Conservation (phyloP, 2,888 invertebrate genomes). For the Scrobipalpa atriplicella region DNA sequence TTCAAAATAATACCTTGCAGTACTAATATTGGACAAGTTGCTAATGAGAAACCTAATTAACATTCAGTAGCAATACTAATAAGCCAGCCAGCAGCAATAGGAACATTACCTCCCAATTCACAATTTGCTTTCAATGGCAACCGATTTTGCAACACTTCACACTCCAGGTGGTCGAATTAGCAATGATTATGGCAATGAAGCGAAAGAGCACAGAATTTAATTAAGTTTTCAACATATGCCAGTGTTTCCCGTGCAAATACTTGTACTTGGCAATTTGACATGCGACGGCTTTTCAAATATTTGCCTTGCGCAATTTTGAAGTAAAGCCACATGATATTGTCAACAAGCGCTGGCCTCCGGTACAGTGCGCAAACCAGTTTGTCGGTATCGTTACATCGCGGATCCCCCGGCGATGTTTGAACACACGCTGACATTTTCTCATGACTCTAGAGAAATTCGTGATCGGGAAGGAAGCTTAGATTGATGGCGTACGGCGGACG, state of each 20-base stretch:
- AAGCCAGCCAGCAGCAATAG: background rate
- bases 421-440: constrained; percentile 66
- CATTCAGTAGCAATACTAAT: background rate
- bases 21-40: background rate
- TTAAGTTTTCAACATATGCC: constrained; percentile 45
- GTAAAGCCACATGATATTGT: constrained; percentile 48
- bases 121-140: constrained; percentile 17
- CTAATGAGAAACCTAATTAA: constrained; percentile 11
- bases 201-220: constrained; percentile 35
- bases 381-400: constrained; percentile 50
- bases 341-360: constrained; percentile 47
- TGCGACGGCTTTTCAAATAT: constrained; percentile 58
- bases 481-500: constrained; percentile 57
- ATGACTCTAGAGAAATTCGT: constrained; percentile 65
- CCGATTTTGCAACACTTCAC: constrained; percentile 23
- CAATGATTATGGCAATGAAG: constrained; percentile 22
- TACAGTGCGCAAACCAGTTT: constrained; percentile 54
- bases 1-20: too few relatives aligned
- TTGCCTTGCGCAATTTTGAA: constrained; percentile 62
- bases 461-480: constrained; percentile 63
- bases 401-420: constrained; percentile 44
- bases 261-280: constrained; percentile 49
- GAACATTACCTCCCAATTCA: constrained; percentile 11
- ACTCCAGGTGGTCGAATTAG: constrained; percentile 16
- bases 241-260: constrained; percentile 55